These are phyloP conservation scores for Ochotona curzoniae DNA, from an alignment of 2,113 vertebrate genomes.

Conservation along the genomic window DNA sequence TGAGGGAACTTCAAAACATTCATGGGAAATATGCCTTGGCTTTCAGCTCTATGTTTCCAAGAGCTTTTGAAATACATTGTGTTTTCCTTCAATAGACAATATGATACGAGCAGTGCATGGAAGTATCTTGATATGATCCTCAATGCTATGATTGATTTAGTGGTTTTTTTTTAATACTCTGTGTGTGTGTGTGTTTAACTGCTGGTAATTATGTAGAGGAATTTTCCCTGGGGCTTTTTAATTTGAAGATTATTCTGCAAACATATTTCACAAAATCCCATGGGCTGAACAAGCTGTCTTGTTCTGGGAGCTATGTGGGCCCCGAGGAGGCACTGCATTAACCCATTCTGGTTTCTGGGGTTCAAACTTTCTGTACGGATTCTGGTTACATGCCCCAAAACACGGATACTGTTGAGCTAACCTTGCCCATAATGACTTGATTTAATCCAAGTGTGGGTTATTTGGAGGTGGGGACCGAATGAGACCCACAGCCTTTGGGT, in stretches of 20 bases:
- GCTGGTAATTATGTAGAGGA: not conserved
- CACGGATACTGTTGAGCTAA: not conserved
- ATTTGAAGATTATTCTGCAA: not conserved
- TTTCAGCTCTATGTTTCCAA: no score
- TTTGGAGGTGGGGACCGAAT: not conserved
- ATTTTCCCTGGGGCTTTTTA: not conserved
- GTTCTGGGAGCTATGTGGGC: not conserved
- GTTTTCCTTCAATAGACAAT: not conserved
- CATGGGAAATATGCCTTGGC: no score
- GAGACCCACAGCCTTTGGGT: not conserved
- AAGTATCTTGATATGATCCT: not conserved
- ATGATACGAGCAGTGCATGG: not conserved
- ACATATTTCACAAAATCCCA: not conserved
- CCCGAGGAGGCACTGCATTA: not conserved
- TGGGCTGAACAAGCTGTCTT: not conserved
- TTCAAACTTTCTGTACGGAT: not conserved
- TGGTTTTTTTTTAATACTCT: not conserved
- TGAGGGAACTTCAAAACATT: no score
- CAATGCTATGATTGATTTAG: not conserved
- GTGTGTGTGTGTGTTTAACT: not conserved
- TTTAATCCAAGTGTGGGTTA: not conserved
- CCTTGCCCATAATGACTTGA: not conserved
- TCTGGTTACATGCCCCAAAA: not conserved
- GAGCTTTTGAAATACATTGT: not conserved
- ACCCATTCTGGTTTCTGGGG: not conserved